Conservation (phyloP, 2,888 invertebrate genomes). For the Erebia ligea region DNA sequence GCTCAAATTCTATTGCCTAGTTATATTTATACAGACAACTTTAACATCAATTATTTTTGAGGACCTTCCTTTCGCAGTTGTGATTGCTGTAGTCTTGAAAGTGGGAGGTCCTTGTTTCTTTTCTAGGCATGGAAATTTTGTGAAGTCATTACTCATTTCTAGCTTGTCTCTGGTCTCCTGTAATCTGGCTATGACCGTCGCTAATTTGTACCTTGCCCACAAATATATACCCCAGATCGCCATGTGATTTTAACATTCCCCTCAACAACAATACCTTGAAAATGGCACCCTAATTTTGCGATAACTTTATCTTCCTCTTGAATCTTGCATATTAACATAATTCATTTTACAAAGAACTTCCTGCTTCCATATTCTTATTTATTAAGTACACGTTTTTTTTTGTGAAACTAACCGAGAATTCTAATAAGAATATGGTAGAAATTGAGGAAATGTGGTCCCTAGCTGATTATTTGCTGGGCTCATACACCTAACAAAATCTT, state of each 20-base stretch:
- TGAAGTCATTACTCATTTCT: too few relatives aligned
- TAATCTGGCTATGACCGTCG: too few relatives aligned
- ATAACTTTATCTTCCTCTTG: neutral
- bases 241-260: neutral
- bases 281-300: neutral
- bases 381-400: neutral
- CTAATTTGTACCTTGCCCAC: too few relatives aligned
- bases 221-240: too few relatives aligned
- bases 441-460: too few relatives aligned
- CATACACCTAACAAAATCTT: too few relatives aligned
- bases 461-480: too few relatives aligned
- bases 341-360: neutral
- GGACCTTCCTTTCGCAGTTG: too few relatives aligned
- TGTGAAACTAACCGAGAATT: neutral
- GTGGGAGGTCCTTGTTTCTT: neutral
- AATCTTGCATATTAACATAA: neutral
- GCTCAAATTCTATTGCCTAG: slow-evolving; percentile 27
- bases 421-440: too few relatives aligned
- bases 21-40: slow-evolving; percentile 9
- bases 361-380: neutral
- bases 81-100: too few relatives aligned
- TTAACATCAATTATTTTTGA: neutral
- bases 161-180: too few relatives aligned
- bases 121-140: too few relatives aligned
- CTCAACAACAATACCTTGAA: neutral